Evolutionary conservation across 2,113 vertebrate species (phyloP).

Genomic region (Tachycineta bicolor): DNA sequence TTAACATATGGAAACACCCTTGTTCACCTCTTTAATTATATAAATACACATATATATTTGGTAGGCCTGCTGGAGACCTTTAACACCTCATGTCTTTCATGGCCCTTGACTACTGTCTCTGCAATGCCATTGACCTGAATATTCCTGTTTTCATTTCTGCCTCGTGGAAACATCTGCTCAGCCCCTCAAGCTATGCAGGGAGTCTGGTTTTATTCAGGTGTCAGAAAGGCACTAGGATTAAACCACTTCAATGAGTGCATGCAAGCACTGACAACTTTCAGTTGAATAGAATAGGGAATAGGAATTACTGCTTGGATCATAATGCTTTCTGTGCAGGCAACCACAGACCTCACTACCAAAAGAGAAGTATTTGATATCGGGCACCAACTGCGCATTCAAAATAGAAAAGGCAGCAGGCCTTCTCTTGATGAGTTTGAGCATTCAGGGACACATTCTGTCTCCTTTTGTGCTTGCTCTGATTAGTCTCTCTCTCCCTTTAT

Average conservation of each 20-base stretch:
- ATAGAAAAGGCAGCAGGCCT: conserved; percentile 56
- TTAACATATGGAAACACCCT: rapidly evolving
- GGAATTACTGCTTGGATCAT: conserved; percentile 17
- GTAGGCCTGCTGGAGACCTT: not conserved
- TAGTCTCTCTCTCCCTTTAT: conserved; percentile 22
- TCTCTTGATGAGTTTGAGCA: conserved; percentile 53
- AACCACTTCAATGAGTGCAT: not conserved
- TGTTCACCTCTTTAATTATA: not conserved
- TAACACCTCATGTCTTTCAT: not conserved
- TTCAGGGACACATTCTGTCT: conserved; percentile 45
- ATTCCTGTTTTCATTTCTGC: conserved; percentile 28
- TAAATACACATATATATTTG: not conserved
- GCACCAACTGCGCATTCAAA: conserved; percentile 46
- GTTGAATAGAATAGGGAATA: not conserved
- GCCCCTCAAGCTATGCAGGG: not conserved
- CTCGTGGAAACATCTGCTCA: not conserved
- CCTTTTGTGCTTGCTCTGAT: conserved; percentile 54
- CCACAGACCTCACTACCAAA: conserved; percentile 6
- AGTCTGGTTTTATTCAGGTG: not conserved
- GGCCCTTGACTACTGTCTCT: not conserved
- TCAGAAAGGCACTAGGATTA: conserved; percentile 17
- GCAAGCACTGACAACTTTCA: conserved; percentile 4
- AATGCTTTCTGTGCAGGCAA: conserved; percentile 13
- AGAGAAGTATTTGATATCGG: conserved; percentile 39
- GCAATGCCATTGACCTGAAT: not conserved